Conservation (phyloP, 2,797 vertebrate genomes). For the Poecilia wingei region DNA sequence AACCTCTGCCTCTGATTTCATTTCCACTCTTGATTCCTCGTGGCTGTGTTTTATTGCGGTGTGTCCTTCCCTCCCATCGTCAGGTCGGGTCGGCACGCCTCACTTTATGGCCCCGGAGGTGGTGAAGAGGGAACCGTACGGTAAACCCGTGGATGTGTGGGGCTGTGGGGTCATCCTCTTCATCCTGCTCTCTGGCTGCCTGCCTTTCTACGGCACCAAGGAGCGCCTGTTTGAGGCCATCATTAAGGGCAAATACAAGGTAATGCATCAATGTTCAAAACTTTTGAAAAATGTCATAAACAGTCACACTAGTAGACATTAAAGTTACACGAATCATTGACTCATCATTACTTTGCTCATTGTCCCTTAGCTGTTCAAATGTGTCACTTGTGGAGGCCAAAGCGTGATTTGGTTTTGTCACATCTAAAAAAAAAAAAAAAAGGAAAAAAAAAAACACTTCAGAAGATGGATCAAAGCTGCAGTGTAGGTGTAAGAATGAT, state of each 20-base stretch:
- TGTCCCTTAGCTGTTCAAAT: background rate
- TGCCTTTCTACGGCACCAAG: conserved; percentile 98
- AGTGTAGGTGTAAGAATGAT: background rate
- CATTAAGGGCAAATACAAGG: conserved; percentile 98
- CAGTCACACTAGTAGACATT: background rate
- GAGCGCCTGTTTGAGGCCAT: conserved; percentile 97
- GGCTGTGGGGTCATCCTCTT: conserved; percentile 98
- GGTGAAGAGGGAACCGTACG: conserved; percentile 97
- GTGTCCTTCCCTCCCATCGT: background rate
- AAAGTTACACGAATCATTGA: background rate
- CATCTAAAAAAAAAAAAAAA: background rate
- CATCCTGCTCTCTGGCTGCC: conserved; percentile 96
- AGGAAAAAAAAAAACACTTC: background rate
- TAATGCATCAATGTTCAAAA: conserved; percentile 52
- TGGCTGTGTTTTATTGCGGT: background rate
- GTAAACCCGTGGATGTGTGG: conserved; percentile 98
- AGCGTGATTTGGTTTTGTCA: background rate
- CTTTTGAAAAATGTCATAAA: background rate
- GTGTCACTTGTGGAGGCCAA: background rate
- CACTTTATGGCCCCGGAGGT: conserved; percentile 99
- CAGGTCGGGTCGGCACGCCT: conserved; percentile 95
- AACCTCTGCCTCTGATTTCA: background rate
- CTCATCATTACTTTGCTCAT: background rate
- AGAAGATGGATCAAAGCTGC: background rate
- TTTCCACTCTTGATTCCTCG: background rate